Evolutionary conservation across 2,888 invertebrate genomes (phyloP).

Genomic region (Agapetus fuscipes): DNA sequence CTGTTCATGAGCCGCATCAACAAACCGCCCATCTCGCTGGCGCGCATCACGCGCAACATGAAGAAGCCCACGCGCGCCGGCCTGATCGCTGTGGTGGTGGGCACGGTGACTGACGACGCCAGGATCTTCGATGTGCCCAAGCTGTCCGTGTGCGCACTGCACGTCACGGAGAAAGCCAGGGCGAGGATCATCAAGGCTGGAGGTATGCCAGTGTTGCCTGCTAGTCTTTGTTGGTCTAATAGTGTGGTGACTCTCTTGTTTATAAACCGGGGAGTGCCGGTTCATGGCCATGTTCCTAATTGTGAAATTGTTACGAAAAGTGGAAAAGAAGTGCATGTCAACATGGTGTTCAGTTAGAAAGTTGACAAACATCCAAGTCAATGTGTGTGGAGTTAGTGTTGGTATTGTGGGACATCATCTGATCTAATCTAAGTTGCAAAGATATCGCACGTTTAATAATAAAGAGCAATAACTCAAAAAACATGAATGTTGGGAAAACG

Average conservation of each 20-base stretch:
- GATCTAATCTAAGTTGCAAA: too few relatives aligned
- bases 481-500: too few relatives aligned
- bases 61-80: slow-evolving; percentile 75
- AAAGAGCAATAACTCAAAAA: too few relatives aligned
- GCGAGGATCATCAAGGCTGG: slow-evolving; percentile 94
- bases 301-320: too few relatives aligned
- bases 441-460: too few relatives aligned
- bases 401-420: too few relatives aligned
- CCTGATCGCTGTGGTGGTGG: slow-evolving; percentile 88
- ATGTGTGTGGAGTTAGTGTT: too few relatives aligned
- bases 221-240: not conserved
- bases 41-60: slow-evolving; percentile 79
- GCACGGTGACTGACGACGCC: slow-evolving; percentile 90
- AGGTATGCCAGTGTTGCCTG: slow-evolving; percentile 49
- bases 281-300: not conserved
- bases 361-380: too few relatives aligned
- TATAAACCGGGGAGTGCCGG: not conserved
- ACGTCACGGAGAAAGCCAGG: slow-evolving; percentile 89
- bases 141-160: slow-evolving; percentile 86
- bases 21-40: slow-evolving; percentile 87
- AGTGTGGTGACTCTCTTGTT: too few relatives aligned
- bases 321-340: too few relatives aligned
- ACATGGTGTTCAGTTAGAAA: too few relatives aligned
- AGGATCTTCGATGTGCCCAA: slow-evolving; percentile 89
- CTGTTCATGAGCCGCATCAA: slow-evolving; percentile 97